Percentiles rank a stretch among this genome's conserved stretches.
phyloP scores from a whole-genome alignment of 2,797 vertebrate genomes.

The Squalus acanthias region DNA sequence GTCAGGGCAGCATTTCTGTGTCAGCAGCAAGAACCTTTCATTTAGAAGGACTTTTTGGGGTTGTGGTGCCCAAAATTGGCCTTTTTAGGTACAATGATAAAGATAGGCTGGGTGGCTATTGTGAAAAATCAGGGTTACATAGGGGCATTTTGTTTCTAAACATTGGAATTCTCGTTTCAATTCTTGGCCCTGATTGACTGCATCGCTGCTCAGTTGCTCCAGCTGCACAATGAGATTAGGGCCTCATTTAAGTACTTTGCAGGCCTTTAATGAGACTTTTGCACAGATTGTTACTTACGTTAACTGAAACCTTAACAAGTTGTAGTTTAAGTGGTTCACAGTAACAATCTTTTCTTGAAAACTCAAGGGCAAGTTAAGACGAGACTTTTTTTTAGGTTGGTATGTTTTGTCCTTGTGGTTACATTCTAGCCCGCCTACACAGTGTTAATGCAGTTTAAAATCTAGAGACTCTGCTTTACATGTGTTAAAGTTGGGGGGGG shows the following conservation, averaged over 20 bases:
- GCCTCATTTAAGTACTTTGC: not conserved
- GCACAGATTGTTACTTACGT: not conserved
- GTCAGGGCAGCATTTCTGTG: not conserved
- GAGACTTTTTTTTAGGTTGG: not conserved
- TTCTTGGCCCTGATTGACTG: not conserved
- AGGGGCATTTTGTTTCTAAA: not conserved
- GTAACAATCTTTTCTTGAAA: not conserved
- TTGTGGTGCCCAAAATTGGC: not conserved
- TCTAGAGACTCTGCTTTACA: conserved; percentile 22
- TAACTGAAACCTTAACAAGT: not conserved
- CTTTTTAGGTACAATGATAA: not conserved
- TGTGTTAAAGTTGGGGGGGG: not conserved
- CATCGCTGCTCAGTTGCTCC: not conserved
- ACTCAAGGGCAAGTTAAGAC: not conserved
- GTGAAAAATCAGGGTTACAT: not conserved
- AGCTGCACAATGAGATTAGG: not conserved
- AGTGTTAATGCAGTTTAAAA: conserved; percentile 9
- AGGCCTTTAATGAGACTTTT: not conserved
- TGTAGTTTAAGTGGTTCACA: not conserved
- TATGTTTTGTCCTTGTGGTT: conserved; percentile 2
- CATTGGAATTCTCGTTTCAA: not conserved
- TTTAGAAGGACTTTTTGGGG: not conserved
- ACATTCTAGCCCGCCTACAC: conserved; percentile 7
- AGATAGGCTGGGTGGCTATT: not conserved
- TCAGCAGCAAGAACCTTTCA: not conserved